Percentiles rank a stretch among this genome's conserved stretches.
These are phyloP conservation scores for Dreissena rostriformis DNA, from an alignment of 1,140 invertebrate genomes.

Conservation along the genomic window DNA sequence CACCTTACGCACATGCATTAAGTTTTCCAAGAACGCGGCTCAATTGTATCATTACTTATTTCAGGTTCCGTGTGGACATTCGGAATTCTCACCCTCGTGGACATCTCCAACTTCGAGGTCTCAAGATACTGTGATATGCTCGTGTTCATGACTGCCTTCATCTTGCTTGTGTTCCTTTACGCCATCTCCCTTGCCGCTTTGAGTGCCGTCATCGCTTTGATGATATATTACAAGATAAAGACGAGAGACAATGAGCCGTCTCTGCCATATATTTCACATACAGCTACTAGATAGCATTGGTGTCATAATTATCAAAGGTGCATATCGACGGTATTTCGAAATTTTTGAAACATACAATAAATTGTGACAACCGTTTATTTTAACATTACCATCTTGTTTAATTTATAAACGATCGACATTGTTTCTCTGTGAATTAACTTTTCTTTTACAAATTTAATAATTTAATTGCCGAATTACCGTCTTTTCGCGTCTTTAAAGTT, in stretches of 20 bases:
- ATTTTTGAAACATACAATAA: too few species aligned
- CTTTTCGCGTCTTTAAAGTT: too few species aligned
- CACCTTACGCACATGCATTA: background rate
- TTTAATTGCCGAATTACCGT: too few species aligned
- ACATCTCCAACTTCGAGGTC: slow-evolving; percentile 2
- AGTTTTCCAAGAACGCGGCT: background rate
- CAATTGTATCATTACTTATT: slow-evolving; percentile 17
- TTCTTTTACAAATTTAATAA: too few species aligned
- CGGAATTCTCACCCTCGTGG: slow-evolving; percentile 31
- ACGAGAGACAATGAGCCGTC: slow-evolving; percentile 3
- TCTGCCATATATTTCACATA: slow-evolving; percentile 3
- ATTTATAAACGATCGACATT: too few species aligned
- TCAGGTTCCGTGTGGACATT: slow-evolving; percentile 42
- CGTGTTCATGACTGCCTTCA: slow-evolving; percentile 22
- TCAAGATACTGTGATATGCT: slow-evolving; percentile 13
- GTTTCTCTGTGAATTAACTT: too few species aligned
- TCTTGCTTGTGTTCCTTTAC: slow-evolving; percentile 13
- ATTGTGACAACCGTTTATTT: too few species aligned
- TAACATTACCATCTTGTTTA: too few species aligned
- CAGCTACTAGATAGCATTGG: slow-evolving; percentile 17
- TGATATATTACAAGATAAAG: slow-evolving; percentile 4
- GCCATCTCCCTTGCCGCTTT: background rate
- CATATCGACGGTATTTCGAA: too few species aligned
- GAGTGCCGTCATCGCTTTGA: background rate
- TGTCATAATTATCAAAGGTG: background rate